These are phyloP conservation scores for Halocynthia roretzi DNA, from an alignment of 23 tunicate genomes.

Conservation along the genomic window DNA sequence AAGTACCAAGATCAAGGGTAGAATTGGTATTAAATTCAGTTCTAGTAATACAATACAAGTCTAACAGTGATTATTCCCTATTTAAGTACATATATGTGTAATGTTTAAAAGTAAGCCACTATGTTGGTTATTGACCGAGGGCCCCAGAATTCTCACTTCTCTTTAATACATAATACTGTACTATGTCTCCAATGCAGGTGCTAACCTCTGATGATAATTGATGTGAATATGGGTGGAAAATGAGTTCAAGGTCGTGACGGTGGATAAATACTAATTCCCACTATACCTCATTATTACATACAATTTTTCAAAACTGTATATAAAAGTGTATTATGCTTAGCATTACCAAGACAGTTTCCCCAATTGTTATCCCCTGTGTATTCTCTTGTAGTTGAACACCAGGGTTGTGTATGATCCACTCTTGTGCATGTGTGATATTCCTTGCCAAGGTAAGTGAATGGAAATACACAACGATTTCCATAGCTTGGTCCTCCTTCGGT, in stretches of 20 bases:
- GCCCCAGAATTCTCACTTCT: too few species aligned
- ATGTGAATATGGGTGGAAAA: not conserved
- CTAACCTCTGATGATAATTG: too few species aligned
- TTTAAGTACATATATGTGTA: too few species aligned
- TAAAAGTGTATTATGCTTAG: not conserved
- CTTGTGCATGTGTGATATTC: constrained; percentile 52
- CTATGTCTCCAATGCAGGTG: too few species aligned
- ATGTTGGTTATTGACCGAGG: too few species aligned
- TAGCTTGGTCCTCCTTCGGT: constrained; percentile 83
- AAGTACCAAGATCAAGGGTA: too few species aligned
- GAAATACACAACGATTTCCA: constrained; percentile 60
- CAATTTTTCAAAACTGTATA: not conserved
- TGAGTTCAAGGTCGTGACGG: not conserved
- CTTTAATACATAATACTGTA: too few species aligned
- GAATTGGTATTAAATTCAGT: too few species aligned
- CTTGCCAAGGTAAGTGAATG: constrained; percentile 62
- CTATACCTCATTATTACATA: not conserved
- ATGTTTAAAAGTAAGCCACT: too few species aligned
- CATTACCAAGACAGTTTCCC: constrained; percentile 81
- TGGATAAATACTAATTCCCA: not conserved
- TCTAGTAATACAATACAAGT: too few species aligned
- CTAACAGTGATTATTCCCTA: too few species aligned
- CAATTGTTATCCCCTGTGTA: constrained; percentile 46
- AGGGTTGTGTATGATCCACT: constrained; percentile 42
- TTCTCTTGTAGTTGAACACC: constrained; percentile 81